These are phyloP conservation scores for Corythornis vintsioides DNA, from an alignment of 2,113 vertebrate species.

Conservation along the genomic window DNA sequence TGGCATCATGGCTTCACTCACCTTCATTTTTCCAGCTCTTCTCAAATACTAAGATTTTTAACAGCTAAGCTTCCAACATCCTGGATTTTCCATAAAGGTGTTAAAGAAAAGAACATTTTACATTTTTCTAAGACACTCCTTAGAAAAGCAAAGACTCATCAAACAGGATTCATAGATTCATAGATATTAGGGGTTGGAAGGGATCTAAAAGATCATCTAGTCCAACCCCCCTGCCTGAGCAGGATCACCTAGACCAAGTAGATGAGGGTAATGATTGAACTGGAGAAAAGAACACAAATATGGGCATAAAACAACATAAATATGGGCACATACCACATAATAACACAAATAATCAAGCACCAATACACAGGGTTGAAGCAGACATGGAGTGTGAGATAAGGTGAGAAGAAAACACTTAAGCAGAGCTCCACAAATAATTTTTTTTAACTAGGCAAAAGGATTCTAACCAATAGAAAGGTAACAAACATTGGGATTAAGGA, in stretches of 20 bases:
- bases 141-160: neutral
- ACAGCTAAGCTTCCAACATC: neutral
- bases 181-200: too few species aligned
- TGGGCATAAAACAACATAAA: neutral
- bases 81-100: neutral
- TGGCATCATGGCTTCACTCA: neutral
- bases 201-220: too few species aligned
- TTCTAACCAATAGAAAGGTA: neutral
- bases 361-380: rapidly evolving
- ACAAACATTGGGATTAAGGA: neutral
- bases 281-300: neutral
- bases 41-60: neutral
- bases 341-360: neutral
- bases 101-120: neutral
- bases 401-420: neutral
- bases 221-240: too few species aligned
- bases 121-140: neutral
- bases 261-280: neutral
- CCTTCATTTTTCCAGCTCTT: neutral
- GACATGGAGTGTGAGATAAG: neutral
- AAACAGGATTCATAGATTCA: neutral
- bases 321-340: neutral
- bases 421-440: neutral
- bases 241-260: too few species aligned
- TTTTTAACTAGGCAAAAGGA: neutral